A percentile compares a stretch with the other conserved stretches of the same genome.
phyloP scores from a whole-genome alignment of 2,113 vertebrate species.

The Romanogobio albipinnatus region DNA sequence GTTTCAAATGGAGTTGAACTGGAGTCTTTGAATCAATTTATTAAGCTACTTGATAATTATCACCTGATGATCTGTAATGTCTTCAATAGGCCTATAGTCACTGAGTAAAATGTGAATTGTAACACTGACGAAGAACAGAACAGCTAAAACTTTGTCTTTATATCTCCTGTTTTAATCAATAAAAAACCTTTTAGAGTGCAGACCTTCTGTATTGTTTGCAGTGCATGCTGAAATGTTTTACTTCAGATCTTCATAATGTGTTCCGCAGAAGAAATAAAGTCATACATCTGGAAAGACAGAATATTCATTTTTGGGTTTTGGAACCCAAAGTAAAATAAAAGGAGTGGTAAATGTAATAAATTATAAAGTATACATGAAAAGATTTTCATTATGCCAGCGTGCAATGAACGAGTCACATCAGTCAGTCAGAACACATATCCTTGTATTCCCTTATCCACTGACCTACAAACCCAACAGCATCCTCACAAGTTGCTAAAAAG shows the following conservation, averaged over 20 bases:
- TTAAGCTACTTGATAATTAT: too few species aligned
- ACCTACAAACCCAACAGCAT: conserved; percentile 60
- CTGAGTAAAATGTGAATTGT: too few species aligned
- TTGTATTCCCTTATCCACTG: conserved; percentile 49
- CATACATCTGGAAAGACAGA: background rate
- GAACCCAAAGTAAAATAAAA: background rate
- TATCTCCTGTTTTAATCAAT: too few species aligned
- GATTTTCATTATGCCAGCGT: background rate
- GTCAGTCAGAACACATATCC: conserved; percentile 32
- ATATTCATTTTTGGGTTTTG: background rate
- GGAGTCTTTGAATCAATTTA: too few species aligned
- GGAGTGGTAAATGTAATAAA: background rate
- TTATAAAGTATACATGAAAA: background rate
- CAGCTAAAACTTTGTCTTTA: too few species aligned
- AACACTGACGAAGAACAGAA: too few species aligned
- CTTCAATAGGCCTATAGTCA: too few species aligned
- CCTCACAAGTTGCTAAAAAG: background rate
- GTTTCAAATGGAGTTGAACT: too few species aligned
- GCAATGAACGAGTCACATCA: conserved; percentile 53
- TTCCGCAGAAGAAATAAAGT: background rate
- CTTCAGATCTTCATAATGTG: background rate
- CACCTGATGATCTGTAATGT: too few species aligned
- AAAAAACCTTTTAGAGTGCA: too few species aligned
- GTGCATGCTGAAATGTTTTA: background rate
- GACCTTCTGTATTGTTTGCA: too few species aligned